Base-by-base conservation (phyloP, 2,888 invertebrate genomes). In the Glaucopsyche alexis region DNA sequence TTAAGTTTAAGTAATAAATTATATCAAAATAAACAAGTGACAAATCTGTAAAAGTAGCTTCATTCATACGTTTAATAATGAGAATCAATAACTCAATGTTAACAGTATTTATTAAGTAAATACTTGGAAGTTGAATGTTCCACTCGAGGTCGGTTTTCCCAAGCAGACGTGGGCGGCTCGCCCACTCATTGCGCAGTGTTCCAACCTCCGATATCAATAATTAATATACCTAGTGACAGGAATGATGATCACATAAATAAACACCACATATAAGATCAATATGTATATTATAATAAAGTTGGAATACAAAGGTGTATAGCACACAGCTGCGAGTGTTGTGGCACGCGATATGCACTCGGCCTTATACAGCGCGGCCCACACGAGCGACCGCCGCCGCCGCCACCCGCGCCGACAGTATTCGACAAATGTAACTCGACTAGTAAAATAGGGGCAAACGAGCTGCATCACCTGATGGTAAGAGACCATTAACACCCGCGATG, bases 161-260 rank as follows among this genome's bases (percentile, higher is more conserved):
- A 19, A 55, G 55, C 6, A 29, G 29, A 29, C 4, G 19, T 55
- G 19, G 16, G 52, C 52, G 19, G 5, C 19, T 11, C 52, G 6
- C 19, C 11, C 6, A 29, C 19, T 55, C 19, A 11, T 38, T 13
- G 29, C 60, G 8, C 42, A 8, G 7, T 42, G 8, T 42, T 42
- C 8, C 7, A 47, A 13, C 47, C 11, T 47, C 8, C 47, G 47
- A 47, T 13, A 47, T 13, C 1, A 47, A 11, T 11, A 47, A 47
- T 47, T 8, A 47, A 8, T 13, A 9, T 29, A n/a, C 4, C 2
- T 29, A 13, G 2, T 47, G 47, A 11, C 13, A 9, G 47, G 29
- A 13, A 60, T 38, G 13, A 29, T 38, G 55, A 19, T 45, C n/a
- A 7, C 14, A 1, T 60, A 74, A 74, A 71, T 55, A 74, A 74